Conservation (phyloP, 2,113 vertebrate species). For the Camelus bactrianus region DNA sequence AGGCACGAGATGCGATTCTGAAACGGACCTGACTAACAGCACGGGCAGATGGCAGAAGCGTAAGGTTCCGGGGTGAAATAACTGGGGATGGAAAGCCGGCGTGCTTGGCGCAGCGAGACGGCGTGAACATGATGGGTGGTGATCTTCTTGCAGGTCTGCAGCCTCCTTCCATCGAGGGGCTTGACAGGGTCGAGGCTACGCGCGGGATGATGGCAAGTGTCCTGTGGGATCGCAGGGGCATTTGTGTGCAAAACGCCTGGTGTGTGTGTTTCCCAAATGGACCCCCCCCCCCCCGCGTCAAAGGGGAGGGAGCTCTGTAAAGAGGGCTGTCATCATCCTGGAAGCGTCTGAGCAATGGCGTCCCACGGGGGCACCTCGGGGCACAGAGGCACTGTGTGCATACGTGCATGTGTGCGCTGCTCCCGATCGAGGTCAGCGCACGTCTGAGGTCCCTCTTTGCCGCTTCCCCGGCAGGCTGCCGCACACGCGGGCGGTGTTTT, state of each 20-base stretch:
- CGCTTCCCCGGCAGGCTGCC: rapidly evolving
- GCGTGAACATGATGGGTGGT: not conserved
- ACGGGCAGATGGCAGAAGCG: not conserved
- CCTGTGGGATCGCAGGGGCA: not conserved
- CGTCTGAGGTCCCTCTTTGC: rapidly evolving
- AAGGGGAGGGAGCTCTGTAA: not conserved
- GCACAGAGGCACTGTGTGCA: not conserved
- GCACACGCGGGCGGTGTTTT: rapidly evolving
- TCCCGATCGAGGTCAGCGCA: not conserved
- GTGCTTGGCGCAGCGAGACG: not conserved
- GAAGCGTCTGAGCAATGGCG: too few species aligned
- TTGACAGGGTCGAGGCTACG: slow-evolving; percentile 42
- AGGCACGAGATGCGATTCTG: slow-evolving; percentile 73
- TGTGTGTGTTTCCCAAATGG: not conserved
- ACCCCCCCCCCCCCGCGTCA: too few species aligned
- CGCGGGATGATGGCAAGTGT: not conserved
- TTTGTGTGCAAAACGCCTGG: slow-evolving; percentile 10
- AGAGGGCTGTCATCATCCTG: not conserved
- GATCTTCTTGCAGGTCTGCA: slow-evolving; percentile 57
- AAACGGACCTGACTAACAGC: slow-evolving; percentile 58
- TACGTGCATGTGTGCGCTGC: not conserved
- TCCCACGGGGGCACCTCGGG: not conserved
- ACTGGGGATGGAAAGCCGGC: slow-evolving; percentile 64
- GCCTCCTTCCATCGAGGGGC: slow-evolving; percentile 47
- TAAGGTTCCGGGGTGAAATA: slow-evolving; percentile 61